A percentile compares a stretch with the other conserved stretches of the same genome.
phyloP scores from a whole-genome alignment of 1,140 invertebrate species.

The Stegodyphus mimosarum region DNA sequence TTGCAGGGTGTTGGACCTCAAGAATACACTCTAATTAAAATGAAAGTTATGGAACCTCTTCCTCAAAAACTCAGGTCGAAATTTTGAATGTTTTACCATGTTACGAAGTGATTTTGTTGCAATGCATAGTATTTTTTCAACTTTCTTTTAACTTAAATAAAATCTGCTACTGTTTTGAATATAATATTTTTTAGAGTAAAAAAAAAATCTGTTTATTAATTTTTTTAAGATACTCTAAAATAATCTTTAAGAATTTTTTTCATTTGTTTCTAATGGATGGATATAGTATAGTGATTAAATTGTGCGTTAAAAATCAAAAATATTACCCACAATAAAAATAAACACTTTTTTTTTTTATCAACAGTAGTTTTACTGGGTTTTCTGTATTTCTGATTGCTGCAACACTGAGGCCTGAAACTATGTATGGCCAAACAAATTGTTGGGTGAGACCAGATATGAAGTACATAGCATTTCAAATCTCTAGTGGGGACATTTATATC shows the following conservation, averaged over 20 bases:
- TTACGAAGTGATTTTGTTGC: too few species aligned
- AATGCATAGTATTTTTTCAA: background rate
- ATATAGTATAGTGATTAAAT: too few species aligned
- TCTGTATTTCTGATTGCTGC: conserved; percentile 91
- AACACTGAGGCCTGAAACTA: conserved; percentile 98
- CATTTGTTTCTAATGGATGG: too few species aligned
- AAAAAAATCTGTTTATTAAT: background rate
- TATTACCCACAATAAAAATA: background rate
- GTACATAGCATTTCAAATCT: conserved; percentile 85
- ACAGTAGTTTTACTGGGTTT: conserved; percentile 69
- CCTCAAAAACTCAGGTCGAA: conserved; percentile 75
- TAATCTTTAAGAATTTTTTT: too few species aligned
- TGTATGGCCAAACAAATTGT: conserved; percentile 99
- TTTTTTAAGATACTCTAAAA: too few species aligned
- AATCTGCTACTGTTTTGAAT: background rate
- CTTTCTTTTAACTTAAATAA: background rate
- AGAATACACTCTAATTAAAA: conserved; percentile 98
- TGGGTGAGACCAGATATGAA: conserved; percentile 96
- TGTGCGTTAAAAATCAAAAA: background rate
- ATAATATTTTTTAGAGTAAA: background rate
- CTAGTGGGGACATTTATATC: conserved; percentile 83
- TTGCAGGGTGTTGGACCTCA: conserved; percentile 90
- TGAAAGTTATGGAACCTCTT: conserved; percentile 82
- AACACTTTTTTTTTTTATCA: background rate
- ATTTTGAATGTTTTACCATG: too few species aligned